Evolutionary conservation across 2,888 invertebrate genomes (phyloP).

Genomic region (Scrobipalpa costella): DNA sequence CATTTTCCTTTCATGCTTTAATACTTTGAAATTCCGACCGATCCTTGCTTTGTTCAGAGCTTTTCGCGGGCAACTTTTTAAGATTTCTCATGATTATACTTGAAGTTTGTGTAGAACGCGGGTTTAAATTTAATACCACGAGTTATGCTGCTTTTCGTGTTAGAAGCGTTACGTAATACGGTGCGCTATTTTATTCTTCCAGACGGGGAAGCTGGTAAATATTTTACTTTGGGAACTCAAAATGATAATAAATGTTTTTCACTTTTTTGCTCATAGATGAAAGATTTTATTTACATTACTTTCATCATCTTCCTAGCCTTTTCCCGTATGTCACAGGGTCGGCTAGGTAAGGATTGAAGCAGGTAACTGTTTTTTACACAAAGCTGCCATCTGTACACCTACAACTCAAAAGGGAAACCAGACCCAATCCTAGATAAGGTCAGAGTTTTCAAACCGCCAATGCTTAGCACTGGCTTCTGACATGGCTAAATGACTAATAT

Average conservation of each 20-base stretch:
- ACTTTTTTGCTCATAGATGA: too few relatives aligned
- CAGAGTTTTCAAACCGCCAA: too few relatives aligned
- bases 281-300: too few relatives aligned
- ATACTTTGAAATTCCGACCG: slow-evolving; percentile 66
- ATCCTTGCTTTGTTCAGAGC: slow-evolving; percentile 46
- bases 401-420: too few relatives aligned
- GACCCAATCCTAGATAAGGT: too few relatives aligned
- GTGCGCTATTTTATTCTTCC: slow-evolving; percentile 18
- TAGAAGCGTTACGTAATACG: slow-evolving; percentile 9
- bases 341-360: too few relatives aligned
- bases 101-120: slow-evolving; percentile 28
- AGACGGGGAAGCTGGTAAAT: neutral
- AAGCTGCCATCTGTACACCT: too few relatives aligned
- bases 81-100: slow-evolving; percentile 38
- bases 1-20: slow-evolving; percentile 71
- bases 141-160: slow-evolving; percentile 26
- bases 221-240: slow-evolving; percentile 5
- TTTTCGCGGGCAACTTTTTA: slow-evolving; percentile 51
- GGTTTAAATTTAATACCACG: slow-evolving; percentile 29
- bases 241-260: neutral
- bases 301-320: too few relatives aligned
- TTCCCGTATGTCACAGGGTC: too few relatives aligned
- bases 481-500: too few relatives aligned
- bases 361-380: too few relatives aligned
- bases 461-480: too few relatives aligned